phyloP scores from a whole-genome alignment of 2,797 vertebrate species.

The Uromys caudimaculatus region DNA sequence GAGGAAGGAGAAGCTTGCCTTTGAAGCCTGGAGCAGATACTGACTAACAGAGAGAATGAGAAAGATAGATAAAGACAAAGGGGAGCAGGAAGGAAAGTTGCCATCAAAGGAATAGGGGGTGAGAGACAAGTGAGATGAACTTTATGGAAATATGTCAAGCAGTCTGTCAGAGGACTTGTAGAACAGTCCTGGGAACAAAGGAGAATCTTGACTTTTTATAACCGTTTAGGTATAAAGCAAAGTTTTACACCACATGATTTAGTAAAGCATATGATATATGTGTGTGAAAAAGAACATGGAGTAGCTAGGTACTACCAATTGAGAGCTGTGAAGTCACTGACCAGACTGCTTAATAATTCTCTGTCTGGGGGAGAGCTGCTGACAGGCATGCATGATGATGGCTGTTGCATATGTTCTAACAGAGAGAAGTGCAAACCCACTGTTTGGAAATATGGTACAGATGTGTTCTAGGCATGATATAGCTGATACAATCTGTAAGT shows the following conservation, averaged over 20 bases:
- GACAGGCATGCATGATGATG: not conserved
- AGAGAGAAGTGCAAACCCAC: rapidly evolving
- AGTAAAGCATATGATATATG: not conserved
- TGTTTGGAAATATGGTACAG: not conserved
- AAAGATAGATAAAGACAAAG: not conserved
- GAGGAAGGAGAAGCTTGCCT: not conserved
- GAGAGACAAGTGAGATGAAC: not conserved
- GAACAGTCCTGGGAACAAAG: not conserved
- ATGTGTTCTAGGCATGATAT: not conserved
- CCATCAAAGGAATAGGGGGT: not conserved
- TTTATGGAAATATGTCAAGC: not conserved
- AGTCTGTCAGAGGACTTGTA: not conserved
- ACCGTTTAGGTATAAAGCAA: too few species aligned
- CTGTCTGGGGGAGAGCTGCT: not conserved
- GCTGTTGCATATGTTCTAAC: not conserved
- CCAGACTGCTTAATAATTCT: not conserved
- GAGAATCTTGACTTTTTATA: not conserved
- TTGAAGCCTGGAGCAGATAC: not conserved
- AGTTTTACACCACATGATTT: not conserved
- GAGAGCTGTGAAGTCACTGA: not conserved
- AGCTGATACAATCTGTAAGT: not conserved
- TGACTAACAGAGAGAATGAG: not conserved
- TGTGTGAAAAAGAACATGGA: not conserved
- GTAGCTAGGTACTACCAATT: not conserved
- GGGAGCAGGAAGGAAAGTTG: not conserved